Percentiles rank a stretch among this genome's conserved stretches.
Evolutionary conservation across 92 coral and sea anemone species (phyloP).

Genomic region (Scolanthus callimorphus): DNA sequence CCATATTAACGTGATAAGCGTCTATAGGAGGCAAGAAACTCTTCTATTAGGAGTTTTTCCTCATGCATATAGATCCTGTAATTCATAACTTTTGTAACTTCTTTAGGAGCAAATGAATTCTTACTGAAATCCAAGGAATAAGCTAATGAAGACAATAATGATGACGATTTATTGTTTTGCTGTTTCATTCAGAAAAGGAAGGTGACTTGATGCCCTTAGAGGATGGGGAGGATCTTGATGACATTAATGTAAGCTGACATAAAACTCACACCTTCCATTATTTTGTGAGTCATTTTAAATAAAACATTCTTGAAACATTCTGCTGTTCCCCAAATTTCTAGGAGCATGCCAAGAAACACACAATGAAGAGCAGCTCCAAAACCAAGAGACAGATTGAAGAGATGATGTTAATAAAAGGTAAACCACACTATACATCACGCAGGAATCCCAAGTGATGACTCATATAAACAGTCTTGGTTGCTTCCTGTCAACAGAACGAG

Average conservation of each 20-base stretch:
- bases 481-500: conserved; percentile 54
- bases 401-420: conserved; percentile 87
- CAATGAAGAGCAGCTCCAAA: conserved; percentile 85
- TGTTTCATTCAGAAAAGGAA: conserved; percentile 40
- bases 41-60: too few relatives aligned
- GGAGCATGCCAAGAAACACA: conserved; percentile 91
- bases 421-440: background rate
- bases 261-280: too few relatives aligned
- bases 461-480: background rate
- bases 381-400: conserved; percentile 84
- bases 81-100: too few relatives aligned
- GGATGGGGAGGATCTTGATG: conserved; percentile 83
- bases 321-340: conserved; percentile 2
- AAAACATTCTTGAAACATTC: background rate
- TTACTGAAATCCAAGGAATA: too few relatives aligned
- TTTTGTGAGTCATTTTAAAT: too few relatives aligned
- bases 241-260: conserved; percentile 82
- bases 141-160: too few relatives aligned
- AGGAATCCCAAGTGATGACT: too few relatives aligned
- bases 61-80: too few relatives aligned
- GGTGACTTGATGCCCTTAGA: conserved; percentile 36
- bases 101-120: too few relatives aligned
- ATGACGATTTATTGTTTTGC: too few relatives aligned
- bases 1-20: too few relatives aligned
- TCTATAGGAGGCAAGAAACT: too few relatives aligned